phyloP scores from a whole-genome alignment of 2,888 invertebrate species.

The Lycia hirtaria region DNA sequence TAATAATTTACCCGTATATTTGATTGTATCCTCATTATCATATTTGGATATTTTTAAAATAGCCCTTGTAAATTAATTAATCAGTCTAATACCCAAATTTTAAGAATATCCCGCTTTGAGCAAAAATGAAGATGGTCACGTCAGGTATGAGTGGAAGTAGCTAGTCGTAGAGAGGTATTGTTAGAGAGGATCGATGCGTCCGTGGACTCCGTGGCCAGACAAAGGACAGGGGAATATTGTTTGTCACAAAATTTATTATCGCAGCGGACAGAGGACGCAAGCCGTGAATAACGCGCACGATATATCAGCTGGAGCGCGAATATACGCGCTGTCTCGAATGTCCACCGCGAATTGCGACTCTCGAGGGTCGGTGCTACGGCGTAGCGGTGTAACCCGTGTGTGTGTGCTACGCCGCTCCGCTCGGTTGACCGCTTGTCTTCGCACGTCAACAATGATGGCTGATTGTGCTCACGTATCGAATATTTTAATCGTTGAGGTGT shows the following conservation, averaged over 20 bases:
- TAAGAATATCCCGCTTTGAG: too few species aligned
- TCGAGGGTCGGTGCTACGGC: constrained; percentile 41
- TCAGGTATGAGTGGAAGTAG: constrained; percentile 17
- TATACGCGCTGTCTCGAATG: constrained; percentile 62
- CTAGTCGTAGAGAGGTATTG: constrained; percentile 59
- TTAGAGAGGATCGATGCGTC: constrained; percentile 67
- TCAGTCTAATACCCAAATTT: too few species aligned
- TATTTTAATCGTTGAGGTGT: not conserved
- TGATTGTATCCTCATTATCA: too few species aligned
- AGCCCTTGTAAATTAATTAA: too few species aligned
- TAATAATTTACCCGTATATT: too few species aligned
- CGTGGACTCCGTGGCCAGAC: constrained; percentile 70
- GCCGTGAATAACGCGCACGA: constrained; percentile 60
- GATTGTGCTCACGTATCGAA: constrained; percentile 2
- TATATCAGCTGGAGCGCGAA: constrained; percentile 69
- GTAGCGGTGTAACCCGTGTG: constrained; percentile 21
- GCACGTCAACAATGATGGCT: constrained; percentile 18
- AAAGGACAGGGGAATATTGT: constrained; percentile 81
- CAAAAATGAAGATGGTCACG: too few species aligned
- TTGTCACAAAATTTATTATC: constrained; percentile 83
- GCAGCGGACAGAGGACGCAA: constrained; percentile 47
- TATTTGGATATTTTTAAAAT: too few species aligned
- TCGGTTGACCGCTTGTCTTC: constrained; percentile 11
- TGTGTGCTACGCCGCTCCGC: constrained; percentile 10
- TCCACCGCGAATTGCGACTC: too few species aligned